Evolutionary conservation across 1,140 invertebrate genomes (phyloP).

Genomic region (Megalopta genalis): DNA sequence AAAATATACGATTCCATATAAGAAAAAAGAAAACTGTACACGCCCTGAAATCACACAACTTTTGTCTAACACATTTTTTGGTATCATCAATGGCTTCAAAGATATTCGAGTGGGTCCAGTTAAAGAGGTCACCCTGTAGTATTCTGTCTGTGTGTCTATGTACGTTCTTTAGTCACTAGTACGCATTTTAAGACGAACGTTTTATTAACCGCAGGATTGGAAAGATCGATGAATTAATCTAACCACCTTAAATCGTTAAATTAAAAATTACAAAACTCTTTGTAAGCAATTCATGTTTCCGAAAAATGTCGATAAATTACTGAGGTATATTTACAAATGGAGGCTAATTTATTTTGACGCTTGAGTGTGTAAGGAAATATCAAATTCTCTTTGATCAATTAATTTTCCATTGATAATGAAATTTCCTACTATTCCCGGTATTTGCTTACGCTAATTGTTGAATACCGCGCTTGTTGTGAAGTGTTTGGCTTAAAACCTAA

Average conservation of each 20-base stretch:
- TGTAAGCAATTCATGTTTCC: conserved; percentile 17
- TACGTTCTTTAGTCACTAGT: not conserved
- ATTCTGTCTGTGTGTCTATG: too few species aligned
- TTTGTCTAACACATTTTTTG: too few species aligned
- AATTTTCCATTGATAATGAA: too few species aligned
- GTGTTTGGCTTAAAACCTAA: conserved; percentile 53
- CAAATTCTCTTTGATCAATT: conserved; percentile 14
- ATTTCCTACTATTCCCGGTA: conserved; percentile 35
- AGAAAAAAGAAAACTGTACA: too few species aligned
- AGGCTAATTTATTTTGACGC: conserved; percentile 17
- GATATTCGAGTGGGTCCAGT: too few species aligned
- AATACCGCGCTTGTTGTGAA: not conserved
- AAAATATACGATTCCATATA: too few species aligned
- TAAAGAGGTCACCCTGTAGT: too few species aligned
- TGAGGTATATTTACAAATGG: conserved; percentile 57
- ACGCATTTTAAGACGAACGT: not conserved
- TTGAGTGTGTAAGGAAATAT: conserved; percentile 50
- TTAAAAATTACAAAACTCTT: conserved; percentile 38
- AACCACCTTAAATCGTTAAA: conserved; percentile 15
- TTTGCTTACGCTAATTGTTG: conserved; percentile 27
- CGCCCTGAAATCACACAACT: too few species aligned
- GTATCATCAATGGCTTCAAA: too few species aligned
- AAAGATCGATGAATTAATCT: conserved; percentile 14
- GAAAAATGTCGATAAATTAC: conserved; percentile 48
- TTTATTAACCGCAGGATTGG: not conserved